Evolutionary conservation across 2,888 invertebrate species (phyloP).

Genomic region (Poecilus cupreus): DNA sequence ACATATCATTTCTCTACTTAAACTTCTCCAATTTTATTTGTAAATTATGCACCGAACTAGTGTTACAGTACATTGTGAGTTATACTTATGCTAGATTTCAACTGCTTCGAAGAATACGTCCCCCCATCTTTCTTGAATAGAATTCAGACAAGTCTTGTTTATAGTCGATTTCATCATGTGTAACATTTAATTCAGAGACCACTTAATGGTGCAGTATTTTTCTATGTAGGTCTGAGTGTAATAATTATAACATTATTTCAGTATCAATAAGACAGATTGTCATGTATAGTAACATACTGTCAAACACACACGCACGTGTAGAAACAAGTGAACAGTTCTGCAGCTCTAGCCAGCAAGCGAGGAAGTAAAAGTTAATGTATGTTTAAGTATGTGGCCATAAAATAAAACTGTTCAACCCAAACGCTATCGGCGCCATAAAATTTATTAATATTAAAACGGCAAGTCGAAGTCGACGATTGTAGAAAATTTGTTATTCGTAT

Average conservation of each 20-base stretch:
- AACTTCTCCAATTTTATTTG: too few relatives aligned
- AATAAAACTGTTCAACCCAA: constrained; percentile 51
- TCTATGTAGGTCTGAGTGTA: too few relatives aligned
- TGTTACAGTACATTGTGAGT: too few relatives aligned
- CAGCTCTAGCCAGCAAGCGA: constrained; percentile 11
- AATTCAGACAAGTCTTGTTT: too few relatives aligned
- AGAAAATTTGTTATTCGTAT: constrained; percentile 45
- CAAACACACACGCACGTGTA: constrained; percentile 9
- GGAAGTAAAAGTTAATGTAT: constrained; percentile 54
- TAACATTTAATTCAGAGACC: too few relatives aligned
- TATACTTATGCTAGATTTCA: too few relatives aligned
- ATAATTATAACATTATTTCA: not conserved
- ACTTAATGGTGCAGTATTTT: too few relatives aligned
- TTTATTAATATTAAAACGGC: constrained; percentile 48
- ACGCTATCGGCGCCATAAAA: constrained; percentile 54
- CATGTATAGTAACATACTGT: constrained; percentile 4
- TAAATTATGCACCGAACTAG: too few relatives aligned
- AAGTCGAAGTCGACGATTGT: constrained; percentile 24
- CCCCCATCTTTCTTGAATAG: too few relatives aligned
- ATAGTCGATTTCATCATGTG: too few relatives aligned
- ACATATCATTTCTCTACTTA: too few relatives aligned
- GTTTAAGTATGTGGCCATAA: constrained; percentile 51
- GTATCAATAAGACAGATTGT: constrained; percentile 12
- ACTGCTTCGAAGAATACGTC: too few relatives aligned
- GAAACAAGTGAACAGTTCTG: constrained; percentile 14